These are phyloP conservation scores for Yoshiicerus persimilis DNA, from an alignment of 1,140 invertebrate genomes.

Conservation along the genomic window DNA sequence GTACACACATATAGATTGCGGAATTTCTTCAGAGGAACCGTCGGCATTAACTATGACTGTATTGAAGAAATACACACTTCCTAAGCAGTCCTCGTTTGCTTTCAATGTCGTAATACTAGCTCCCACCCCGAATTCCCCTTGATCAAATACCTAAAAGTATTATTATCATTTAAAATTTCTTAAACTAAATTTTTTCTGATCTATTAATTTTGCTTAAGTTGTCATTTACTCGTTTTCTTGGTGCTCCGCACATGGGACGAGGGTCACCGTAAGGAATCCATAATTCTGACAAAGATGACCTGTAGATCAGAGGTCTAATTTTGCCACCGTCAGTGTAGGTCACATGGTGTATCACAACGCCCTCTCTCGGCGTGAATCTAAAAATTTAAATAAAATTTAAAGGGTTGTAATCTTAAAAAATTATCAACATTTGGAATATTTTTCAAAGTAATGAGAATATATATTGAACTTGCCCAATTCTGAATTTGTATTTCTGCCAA, in stretches of 20 bases:
- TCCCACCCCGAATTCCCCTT: background rate
- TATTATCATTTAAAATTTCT: too few species aligned
- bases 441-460: too few species aligned
- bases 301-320: conserved; percentile 21
- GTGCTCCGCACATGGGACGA: background rate
- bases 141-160: background rate
- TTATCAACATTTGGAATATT: too few species aligned
- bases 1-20: background rate
- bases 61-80: background rate
- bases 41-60: background rate
- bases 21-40: background rate
- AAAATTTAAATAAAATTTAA: too few species aligned
- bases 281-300: background rate
- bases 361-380: background rate
- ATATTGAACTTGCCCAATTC: too few species aligned
- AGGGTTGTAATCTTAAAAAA: too few species aligned
- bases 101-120: too few species aligned
- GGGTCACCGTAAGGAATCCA: background rate
- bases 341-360: background rate
- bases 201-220: too few species aligned
- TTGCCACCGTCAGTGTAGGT: background rate
- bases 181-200: too few species aligned
- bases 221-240: background rate
- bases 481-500: too few species aligned
- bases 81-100: too few species aligned